These are phyloP conservation scores for Syngnathus typhle DNA, from an alignment of 2,113 vertebrate genomes.

Conservation along the genomic window DNA sequence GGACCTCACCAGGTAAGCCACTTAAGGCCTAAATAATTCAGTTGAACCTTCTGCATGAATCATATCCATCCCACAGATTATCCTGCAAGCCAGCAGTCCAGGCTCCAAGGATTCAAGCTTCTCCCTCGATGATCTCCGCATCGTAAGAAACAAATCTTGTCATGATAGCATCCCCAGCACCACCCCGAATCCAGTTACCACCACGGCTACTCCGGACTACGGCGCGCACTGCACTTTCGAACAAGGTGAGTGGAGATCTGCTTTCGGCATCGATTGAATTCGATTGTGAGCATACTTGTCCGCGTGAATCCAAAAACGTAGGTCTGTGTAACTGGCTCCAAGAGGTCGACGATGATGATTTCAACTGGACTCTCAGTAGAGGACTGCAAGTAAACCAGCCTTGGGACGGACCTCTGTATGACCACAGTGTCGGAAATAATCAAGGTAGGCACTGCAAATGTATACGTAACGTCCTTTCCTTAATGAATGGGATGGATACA, in stretches of 20 bases:
- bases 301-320: constrained; percentile 20
- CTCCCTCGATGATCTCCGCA: constrained; percentile 67
- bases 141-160: constrained; percentile 52
- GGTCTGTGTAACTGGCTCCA: constrained; percentile 68
- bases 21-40: background rate
- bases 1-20: constrained; percentile 57
- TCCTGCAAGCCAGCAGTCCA: constrained; percentile 50
- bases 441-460: constrained; percentile 47
- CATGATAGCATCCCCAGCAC: constrained; percentile 43
- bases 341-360: constrained; percentile 41
- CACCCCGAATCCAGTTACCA: constrained; percentile 48
- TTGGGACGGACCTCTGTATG: constrained; percentile 63
- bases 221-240: constrained; percentile 70
- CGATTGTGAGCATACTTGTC: background rate
- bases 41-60: background rate
- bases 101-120: background rate
- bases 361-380: constrained; percentile 57
- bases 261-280: background rate
- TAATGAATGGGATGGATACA: background rate
- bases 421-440: constrained; percentile 62
- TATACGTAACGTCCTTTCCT: background rate
- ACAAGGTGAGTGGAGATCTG: constrained; percentile 41
- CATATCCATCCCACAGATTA: constrained; percentile 47
- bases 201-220: constrained; percentile 41
- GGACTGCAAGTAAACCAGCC: constrained; percentile 46